phyloP scores from a whole-genome alignment of 2,113 vertebrate genomes.

The Chionis minor region DNA sequence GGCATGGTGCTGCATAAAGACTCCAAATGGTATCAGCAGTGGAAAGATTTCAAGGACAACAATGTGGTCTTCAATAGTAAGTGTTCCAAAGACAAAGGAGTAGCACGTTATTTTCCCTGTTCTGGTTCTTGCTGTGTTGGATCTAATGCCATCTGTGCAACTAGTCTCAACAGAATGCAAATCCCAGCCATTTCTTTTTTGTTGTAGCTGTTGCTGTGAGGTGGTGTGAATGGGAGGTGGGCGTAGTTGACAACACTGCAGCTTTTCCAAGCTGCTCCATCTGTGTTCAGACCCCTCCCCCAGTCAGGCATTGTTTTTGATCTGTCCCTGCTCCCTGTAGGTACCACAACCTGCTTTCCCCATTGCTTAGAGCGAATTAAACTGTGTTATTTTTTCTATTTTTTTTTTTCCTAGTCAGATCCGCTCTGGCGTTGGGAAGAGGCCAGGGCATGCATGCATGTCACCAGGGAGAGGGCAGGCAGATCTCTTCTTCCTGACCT shows the following conservation, averaged over 20 bases:
- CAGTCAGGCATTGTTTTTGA: neutral
- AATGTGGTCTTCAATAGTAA: conserved; percentile 94
- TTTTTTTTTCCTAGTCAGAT: neutral
- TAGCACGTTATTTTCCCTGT: neutral
- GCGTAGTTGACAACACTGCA: neutral
- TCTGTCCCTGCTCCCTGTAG: neutral
- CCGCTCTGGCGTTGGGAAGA: neutral
- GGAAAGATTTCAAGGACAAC: conserved; percentile 99
- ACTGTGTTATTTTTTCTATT: neutral
- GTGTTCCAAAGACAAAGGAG: conserved; percentile 17
- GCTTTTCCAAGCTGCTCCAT: neutral
- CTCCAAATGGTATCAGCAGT: conserved; percentile 97
- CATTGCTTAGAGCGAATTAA: neutral
- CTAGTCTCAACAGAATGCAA: neutral
- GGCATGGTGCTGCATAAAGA: conserved; percentile 95
- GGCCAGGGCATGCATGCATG: neutral
- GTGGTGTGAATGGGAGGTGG: neutral
- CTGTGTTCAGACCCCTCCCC: neutral
- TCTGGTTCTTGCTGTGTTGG: neutral
- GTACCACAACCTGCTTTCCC: neutral
- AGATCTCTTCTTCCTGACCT: neutral
- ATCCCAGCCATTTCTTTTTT: neutral
- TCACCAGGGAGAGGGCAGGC: neutral
- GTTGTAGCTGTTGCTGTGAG: neutral
- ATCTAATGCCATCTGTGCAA: neutral